A percentile compares a stretch with the other conserved stretches of the same genome.
These are phyloP conservation scores for Heliangelus exortis DNA, from an alignment of 2,797 vertebrate species.

Conservation along the genomic window DNA sequence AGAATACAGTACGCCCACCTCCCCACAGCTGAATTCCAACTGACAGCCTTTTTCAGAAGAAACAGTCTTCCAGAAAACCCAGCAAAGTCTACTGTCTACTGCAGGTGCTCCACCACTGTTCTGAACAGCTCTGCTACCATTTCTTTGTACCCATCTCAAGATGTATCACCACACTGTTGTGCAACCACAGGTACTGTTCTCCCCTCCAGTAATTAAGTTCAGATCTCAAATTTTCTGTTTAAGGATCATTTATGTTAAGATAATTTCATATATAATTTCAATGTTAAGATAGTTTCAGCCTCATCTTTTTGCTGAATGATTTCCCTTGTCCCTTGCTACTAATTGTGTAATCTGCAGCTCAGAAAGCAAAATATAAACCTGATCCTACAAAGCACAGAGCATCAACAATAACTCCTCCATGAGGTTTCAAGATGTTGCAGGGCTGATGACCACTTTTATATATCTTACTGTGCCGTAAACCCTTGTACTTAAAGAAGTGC, in stretches of 20 bases:
- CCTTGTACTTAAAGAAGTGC: neutral
- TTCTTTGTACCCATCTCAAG: neutral
- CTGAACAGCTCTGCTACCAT: neutral
- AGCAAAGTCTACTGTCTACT: rapidly evolving
- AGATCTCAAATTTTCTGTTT: neutral
- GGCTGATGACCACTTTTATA: neutral
- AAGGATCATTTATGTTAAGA: neutral
- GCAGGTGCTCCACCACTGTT: rapidly evolving
- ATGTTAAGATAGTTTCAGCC: too few species aligned
- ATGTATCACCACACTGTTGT: neutral
- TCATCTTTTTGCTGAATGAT: neutral
- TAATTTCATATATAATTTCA: too few species aligned
- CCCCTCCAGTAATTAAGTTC: neutral
- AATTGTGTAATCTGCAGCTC: neutral
- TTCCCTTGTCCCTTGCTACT: neutral
- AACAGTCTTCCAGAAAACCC: neutral
- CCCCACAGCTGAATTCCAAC: neutral
- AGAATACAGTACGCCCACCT: neutral
- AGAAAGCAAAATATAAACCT: neutral
- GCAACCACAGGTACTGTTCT: neutral
- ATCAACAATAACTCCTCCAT: neutral
- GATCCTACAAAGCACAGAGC: neutral
- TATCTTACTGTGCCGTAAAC: neutral
- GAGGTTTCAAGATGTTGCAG: neutral
- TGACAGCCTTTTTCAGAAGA: neutral